Evolutionary conservation across 2,113 vertebrate genomes (phyloP).

Genomic region (Centropristis striata): DNA sequence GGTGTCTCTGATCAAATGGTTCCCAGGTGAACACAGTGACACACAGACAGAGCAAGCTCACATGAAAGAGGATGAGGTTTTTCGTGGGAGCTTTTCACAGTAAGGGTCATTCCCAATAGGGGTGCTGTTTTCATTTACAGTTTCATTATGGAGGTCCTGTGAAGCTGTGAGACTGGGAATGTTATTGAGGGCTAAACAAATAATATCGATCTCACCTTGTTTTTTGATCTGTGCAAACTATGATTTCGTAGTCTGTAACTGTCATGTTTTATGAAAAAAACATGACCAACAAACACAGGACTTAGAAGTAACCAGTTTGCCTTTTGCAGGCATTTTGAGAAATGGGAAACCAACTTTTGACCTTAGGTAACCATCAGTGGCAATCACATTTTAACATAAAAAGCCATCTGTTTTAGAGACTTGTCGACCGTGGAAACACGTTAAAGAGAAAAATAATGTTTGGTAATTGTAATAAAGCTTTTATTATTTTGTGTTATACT

Average conservation of each 20-base stretch:
- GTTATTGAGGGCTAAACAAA: constrained; percentile 11
- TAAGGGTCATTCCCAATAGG: constrained; percentile 15
- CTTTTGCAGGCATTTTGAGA: too few relatives aligned
- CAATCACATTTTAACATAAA: too few relatives aligned
- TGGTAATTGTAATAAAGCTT: too few relatives aligned
- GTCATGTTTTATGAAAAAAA: constrained; percentile 7
- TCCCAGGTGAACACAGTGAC: constrained; percentile 45
- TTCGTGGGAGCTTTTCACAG: constrained; percentile 21
- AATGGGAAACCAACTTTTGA: too few relatives aligned
- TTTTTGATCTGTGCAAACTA: background rate
- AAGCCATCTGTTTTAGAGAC: too few relatives aligned
- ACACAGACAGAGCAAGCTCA: constrained; percentile 16
- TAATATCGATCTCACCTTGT: constrained; percentile 8
- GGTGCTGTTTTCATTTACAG: background rate
- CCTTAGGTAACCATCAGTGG: too few relatives aligned
- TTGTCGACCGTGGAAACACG: too few relatives aligned
- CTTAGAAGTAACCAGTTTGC: too few relatives aligned
- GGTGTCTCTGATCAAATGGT: constrained; percentile 46
- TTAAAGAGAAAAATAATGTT: too few relatives aligned
- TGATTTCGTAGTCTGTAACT: background rate
- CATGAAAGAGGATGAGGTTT: constrained; percentile 23
- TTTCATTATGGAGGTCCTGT: constrained; percentile 20
- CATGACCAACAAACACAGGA: background rate
- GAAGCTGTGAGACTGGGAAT: background rate
- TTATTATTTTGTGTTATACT: too few relatives aligned